Base-by-base conservation (phyloP, 2,888 invertebrate genomes). In the Plagodis dolabraria region DNA sequence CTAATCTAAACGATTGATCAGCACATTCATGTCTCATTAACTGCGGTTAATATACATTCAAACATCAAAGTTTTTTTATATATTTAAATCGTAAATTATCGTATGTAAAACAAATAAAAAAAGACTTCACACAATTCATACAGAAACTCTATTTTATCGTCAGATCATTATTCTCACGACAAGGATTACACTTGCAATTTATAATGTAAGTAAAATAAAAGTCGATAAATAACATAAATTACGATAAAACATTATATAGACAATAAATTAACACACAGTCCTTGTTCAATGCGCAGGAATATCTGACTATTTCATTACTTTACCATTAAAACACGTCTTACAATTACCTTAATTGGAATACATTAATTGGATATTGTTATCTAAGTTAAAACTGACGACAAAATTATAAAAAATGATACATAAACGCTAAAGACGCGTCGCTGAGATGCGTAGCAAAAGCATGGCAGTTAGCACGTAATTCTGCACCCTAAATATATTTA, bases 241-340 rank as follows among this genome's bases (percentile, higher is more conserved):
- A 80, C 76, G 80, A 77, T 79, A 76, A 82, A 80, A 83, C 22
- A 40, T 76, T 67, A 75, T 75, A 83, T 82, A 86, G 79, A 85
- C 83, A 92, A 92, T 92, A 91, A 92, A 90, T 91, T 87, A 92
- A 89, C 89, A 86, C 83, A 85, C 82, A 90, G 87, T 91, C 88
- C 86, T 89, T 82, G 87, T 91, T 88, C 89, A 87, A 89, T 86
- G 87, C 83, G 79, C 80, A 83, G 79, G 83, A 83, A 86, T 87
- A 88, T 80, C 79, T 77, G 80, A 82, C 82, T 85, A 87, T 85
- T 85, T 80, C 71, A 82, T 83, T 83, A 84, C 79, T 79, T 82
- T 79, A 85, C 81, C 76, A 82, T 82, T 83, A 86, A 85, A 84
- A 89, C 87, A 86, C 88, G 82, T 82, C 86, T 87, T 90, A 88